Evolutionary conservation across 2,888 invertebrate species (phyloP).

Genomic region (Exocentrus adspersus): DNA sequence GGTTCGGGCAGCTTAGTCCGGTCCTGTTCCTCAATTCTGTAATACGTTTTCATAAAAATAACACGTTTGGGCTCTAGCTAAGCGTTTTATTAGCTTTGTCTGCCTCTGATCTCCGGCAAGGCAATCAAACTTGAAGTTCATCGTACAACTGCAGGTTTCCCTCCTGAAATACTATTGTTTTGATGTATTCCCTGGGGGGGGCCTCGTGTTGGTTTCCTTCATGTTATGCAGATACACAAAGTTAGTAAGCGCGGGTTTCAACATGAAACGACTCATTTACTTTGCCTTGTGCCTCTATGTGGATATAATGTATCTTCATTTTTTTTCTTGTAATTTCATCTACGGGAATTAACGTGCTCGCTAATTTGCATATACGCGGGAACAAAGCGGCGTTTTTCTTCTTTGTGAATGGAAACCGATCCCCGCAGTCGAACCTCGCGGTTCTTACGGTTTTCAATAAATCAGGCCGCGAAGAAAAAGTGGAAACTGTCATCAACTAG

Average conservation of each 20-base stretch:
- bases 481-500: slow-evolving; percentile 47
- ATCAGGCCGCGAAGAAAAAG: slow-evolving; percentile 45
- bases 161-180: slow-evolving; percentile 31
- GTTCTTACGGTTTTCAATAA: slow-evolving; percentile 44
- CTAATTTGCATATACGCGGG: not conserved
- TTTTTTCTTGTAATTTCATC: not conserved
- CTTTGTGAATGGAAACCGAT: slow-evolving; percentile 3
- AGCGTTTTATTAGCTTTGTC: not conserved
- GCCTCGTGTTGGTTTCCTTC: slow-evolving; percentile 18
- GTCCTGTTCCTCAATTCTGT: too few species aligned
- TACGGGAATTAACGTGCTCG: not conserved
- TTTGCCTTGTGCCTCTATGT: not conserved
- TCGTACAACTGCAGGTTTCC: slow-evolving; percentile 8
- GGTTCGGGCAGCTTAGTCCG: too few species aligned
- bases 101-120: slow-evolving; percentile 2
- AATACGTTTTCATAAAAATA: too few species aligned
- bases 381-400: not conserved
- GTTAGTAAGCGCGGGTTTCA: slow-evolving; percentile 26
- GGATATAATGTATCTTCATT: not conserved
- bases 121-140: slow-evolving; percentile 6
- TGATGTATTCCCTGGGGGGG: slow-evolving; percentile 33
- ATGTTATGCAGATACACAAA: slow-evolving; percentile 33
- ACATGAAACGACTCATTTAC: slow-evolving; percentile 22
- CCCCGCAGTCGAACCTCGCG: slow-evolving; percentile 2
- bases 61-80: not conserved